Conservation (phyloP, 2,888 invertebrate species). For the Bembecia ichneumoniformis region DNA sequence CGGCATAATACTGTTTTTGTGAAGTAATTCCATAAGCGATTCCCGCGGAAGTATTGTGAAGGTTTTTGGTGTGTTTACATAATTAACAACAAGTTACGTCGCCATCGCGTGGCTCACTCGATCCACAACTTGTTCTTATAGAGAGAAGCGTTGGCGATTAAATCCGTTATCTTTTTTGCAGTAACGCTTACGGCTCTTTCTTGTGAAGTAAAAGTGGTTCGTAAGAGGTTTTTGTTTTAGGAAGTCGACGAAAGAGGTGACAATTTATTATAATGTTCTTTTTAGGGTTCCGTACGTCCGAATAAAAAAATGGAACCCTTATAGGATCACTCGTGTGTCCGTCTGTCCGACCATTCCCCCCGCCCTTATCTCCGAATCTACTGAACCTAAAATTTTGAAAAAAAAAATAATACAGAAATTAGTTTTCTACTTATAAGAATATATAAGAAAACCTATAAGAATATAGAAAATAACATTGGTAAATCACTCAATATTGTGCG, state of each 20-base stretch:
- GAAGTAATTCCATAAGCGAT: background rate
- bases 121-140: background rate
- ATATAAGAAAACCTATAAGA: too few relatives aligned
- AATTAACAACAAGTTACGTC: background rate
- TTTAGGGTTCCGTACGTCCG: too few relatives aligned
- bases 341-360: too few relatives aligned
- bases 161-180: background rate
- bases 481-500: too few relatives aligned
- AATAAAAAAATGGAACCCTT: too few relatives aligned
- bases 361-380: too few relatives aligned
- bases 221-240: background rate
- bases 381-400: too few relatives aligned
- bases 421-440: too few relatives aligned
- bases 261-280: background rate
- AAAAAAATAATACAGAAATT: too few relatives aligned
- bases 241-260: background rate
- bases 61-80: background rate
- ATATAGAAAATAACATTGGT: too few relatives aligned
- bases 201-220: background rate
- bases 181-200: background rate
- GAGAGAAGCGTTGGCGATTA: background rate
- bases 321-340: too few relatives aligned
- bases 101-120: background rate
- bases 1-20: background rate
- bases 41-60: background rate